phyloP scores from a whole-genome alignment of 2,113 vertebrate genomes.

The Alexandromys fortis region DNA sequence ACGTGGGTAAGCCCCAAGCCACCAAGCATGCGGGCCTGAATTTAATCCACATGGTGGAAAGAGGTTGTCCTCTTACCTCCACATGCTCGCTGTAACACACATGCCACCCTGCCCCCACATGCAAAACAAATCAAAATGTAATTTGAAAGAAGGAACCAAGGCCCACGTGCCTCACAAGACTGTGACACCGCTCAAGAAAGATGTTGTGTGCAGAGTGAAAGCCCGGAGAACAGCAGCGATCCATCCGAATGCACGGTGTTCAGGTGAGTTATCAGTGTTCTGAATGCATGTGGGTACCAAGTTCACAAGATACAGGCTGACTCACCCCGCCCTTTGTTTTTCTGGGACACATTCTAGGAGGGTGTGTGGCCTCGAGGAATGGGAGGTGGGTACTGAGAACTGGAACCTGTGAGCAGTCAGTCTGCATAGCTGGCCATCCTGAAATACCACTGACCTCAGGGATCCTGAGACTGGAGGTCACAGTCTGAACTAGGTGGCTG shows the following conservation, averaged over 20 bases:
- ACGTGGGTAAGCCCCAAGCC: neutral
- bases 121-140: neutral
- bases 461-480: neutral
- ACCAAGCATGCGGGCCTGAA: neutral
- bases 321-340: constrained; percentile 39
- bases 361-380: neutral
- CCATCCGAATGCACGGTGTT: rapidly evolving
- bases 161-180: neutral
- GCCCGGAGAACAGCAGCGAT: neutral
- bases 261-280: neutral
- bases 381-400: neutral
- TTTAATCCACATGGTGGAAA: neutral
- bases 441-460: constrained; percentile 17
- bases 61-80: neutral
- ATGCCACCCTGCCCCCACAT: neutral
- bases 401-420: neutral
- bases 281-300: neutral
- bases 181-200: neutral
- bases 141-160: neutral
- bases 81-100: neutral
- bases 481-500: neutral
- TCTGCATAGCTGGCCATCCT: constrained; percentile 11
- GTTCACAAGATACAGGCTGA: neutral
- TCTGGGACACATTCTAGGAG: constrained; percentile 41
- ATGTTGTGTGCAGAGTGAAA: neutral